A percentile compares a stretch with the other conserved stretches of the same genome.
These are phyloP conservation scores for Neotoma lepida DNA, from an alignment of 2,113 vertebrate genomes.

Conservation along the genomic window DNA sequence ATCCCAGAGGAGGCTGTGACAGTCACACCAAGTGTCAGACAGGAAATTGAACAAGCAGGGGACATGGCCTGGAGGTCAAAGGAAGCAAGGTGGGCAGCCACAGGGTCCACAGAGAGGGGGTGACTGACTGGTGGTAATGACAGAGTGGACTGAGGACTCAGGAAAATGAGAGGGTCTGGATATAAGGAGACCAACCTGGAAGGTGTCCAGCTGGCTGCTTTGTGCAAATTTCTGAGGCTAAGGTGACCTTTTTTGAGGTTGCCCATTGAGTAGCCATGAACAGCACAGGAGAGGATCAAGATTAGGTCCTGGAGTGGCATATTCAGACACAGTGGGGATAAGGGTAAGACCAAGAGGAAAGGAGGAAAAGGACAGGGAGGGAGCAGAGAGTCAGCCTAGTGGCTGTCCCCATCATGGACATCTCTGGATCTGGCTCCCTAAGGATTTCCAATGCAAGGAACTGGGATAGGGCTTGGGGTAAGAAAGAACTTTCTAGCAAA, in stretches of 20 bases:
- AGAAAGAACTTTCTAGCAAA: slow-evolving; percentile 34
- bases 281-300: background rate
- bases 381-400: background rate
- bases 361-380: background rate
- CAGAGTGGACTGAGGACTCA: background rate
- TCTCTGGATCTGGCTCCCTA: background rate
- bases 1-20: background rate
- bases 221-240: background rate
- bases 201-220: background rate
- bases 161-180: background rate
- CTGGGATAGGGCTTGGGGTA: background rate
- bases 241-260: background rate
- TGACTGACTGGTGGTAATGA: background rate
- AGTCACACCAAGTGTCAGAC: background rate
- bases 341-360: background rate
- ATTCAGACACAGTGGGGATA: background rate
- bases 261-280: background rate
- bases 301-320: background rate
- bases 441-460: background rate
- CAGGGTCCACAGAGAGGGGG: background rate
- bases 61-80: background rate
- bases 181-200: background rate
- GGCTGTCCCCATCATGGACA: background rate
- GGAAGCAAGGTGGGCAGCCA: background rate
- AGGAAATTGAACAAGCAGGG: background rate